Conservation (phyloP, 1,140 invertebrate species). For the Leptinotarsa texana region DNA sequence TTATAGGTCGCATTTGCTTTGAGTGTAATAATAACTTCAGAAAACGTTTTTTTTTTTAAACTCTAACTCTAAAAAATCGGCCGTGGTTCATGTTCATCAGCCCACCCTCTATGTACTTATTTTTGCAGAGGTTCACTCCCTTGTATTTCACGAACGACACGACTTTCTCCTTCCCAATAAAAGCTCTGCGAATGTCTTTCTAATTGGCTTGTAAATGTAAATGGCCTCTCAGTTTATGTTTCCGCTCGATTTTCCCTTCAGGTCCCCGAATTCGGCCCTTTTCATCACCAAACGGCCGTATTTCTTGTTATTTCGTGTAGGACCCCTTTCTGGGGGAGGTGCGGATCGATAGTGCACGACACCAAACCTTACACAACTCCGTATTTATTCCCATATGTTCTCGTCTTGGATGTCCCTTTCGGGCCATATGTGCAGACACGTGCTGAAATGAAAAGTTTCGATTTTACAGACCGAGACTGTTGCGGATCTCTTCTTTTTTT, state of each 20-base stretch:
- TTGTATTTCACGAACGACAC: not conserved
- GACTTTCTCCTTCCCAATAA: not conserved
- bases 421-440: not conserved
- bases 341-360: conserved; percentile 1
- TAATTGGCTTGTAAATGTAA: conserved; percentile 1
- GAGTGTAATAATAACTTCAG: too few relatives aligned
- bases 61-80: too few relatives aligned
- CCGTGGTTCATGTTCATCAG: too few relatives aligned
- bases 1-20: too few relatives aligned
- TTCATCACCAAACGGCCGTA: not conserved
- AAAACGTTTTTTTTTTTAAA: too few relatives aligned
- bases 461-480: not conserved
- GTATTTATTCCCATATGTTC: conserved; percentile 2
- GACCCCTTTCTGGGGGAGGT: not conserved
- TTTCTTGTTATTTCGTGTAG: conserved; percentile 1
- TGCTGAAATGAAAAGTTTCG: not conserved
- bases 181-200: not conserved
- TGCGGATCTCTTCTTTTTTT: not conserved
- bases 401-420: not conserved
- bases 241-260: conserved; percentile 1
- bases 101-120: too few relatives aligned
- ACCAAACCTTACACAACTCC: conserved; percentile 4
- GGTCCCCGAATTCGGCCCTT: not conserved
- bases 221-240: not conserved
- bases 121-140: too few relatives aligned